These are phyloP conservation scores for Dioctria rufipes DNA, from an alignment of 2,888 invertebrate species.

Conservation along the genomic window DNA sequence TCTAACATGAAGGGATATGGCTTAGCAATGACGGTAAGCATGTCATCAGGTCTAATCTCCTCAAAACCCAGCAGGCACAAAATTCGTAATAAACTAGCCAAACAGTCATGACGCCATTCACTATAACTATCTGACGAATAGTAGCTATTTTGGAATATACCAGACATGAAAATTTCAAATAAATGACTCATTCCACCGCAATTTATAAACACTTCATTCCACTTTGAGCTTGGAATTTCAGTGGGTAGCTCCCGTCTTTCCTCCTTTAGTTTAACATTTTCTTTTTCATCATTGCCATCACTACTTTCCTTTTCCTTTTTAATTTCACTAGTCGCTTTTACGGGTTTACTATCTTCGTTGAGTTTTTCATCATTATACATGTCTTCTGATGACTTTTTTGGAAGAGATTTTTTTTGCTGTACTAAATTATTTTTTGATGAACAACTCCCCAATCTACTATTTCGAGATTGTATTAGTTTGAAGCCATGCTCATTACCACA, in stretches of 20 bases:
- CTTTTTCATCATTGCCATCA: slow-evolving; percentile 57
- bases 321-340: neutral
- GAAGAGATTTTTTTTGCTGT: slow-evolving; percentile 56
- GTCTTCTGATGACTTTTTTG: slow-evolving; percentile 58
- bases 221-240: slow-evolving; percentile 67
- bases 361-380: slow-evolving; percentile 59
- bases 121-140: slow-evolving; percentile 74
- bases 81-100: slow-evolving; percentile 88
- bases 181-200: slow-evolving; percentile 90
- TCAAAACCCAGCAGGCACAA: slow-evolving; percentile 88
- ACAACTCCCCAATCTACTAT: slow-evolving; percentile 58
- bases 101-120: slow-evolving; percentile 96
- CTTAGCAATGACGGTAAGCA: slow-evolving; percentile 79
- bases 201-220: slow-evolving; percentile 87
- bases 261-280: slow-evolving; percentile 47
- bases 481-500: slow-evolving; percentile 48
- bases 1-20: slow-evolving; percentile 76
- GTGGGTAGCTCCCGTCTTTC: slow-evolving; percentile 57
- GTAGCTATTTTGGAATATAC: slow-evolving; percentile 82
- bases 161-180: slow-evolving; percentile 93
- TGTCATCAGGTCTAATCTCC: slow-evolving; percentile 71
- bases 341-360: slow-evolving; percentile 48
- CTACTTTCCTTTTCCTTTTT: slow-evolving; percentile 41
- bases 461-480: slow-evolving; percentile 61
- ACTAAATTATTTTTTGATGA: slow-evolving; percentile 38